Evolutionary conservation across 1,140 invertebrate species (phyloP), one percentile per base, ranked within the genome.

Genomic region (Pantala flavescens): DNA sequence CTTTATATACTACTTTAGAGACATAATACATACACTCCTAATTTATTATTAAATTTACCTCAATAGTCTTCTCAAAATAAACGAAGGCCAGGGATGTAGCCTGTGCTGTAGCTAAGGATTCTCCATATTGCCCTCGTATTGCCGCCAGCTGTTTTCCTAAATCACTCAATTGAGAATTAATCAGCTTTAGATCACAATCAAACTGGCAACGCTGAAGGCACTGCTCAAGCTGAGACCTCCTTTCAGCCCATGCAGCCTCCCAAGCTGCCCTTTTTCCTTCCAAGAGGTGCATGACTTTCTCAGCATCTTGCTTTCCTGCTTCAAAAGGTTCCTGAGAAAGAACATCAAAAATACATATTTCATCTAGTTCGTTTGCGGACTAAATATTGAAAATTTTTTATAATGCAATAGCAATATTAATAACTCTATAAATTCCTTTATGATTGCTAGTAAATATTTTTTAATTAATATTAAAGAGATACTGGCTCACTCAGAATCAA

Each of bases 61-160:
- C 84, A 77, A 94, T 88, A 71, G 91, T 93, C 82, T 89, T 89
- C 83, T 94, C 90, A 81, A 94, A 94, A 77, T 92, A 88, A 71
- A 85, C 84, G 80, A 93, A 94, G 70, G 90, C 88, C 73, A 87
- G 83, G 12, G 90, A 89, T 73, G 89, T 90, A 71, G 88, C 86
- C 81, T 87, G 88, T 0, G 90, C 90, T 43, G 88, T 85, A 12
- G 86, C 83, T 75, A 92, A 81, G 78, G 89, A 92, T 79, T 93
- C 91, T 19, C 91, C 90, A 81, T 88, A 90, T 81, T 90, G 87
- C 72, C 87, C 87, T 80, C 86, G 86, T 78, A 90, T 85, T 55
- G 86, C 84, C 74, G 82, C 76, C 76, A 92, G 82, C 78, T 92
- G 89, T 63, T 84, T 81, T 75, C 86, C 86, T 36, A 92, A 81